Evolutionary conservation across 2,113 vertebrate genomes (phyloP).

Genomic region (Irena cyanogastra): DNA sequence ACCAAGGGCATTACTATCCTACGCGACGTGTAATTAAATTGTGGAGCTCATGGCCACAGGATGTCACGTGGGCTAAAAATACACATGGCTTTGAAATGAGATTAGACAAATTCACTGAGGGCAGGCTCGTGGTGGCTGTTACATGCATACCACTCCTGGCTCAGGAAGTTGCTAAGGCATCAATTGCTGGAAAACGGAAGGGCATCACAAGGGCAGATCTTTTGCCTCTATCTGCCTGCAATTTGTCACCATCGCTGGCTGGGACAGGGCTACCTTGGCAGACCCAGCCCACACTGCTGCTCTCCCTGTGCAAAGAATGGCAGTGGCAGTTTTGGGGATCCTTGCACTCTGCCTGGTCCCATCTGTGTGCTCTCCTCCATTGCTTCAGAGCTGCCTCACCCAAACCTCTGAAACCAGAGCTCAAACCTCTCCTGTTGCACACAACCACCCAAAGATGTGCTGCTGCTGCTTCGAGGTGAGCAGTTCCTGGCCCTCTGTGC

Average conservation of each 20-base stretch:
- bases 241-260: background rate
- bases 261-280: background rate
- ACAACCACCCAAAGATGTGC: background rate
- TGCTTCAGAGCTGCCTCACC: background rate
- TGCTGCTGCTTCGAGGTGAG: background rate
- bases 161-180: background rate
- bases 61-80: background rate
- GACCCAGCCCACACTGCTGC: background rate
- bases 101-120: background rate
- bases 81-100: slow-evolving; percentile 21
- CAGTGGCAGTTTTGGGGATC: background rate
- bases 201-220: background rate
- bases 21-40: background rate
- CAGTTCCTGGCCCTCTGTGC: background rate
- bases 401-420: background rate
- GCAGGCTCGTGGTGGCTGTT: background rate
- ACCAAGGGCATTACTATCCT: slow-evolving; percentile 29
- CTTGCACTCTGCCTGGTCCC: background rate
- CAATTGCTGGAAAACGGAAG: background rate
- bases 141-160: background rate
- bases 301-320: background rate
- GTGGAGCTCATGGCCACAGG: slow-evolving; percentile 10
- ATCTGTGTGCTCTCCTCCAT: background rate
- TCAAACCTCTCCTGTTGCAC: background rate
- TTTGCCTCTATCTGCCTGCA: background rate